Conservation (phyloP, 2,888 invertebrate species). For the Cheilosia soror region DNA sequence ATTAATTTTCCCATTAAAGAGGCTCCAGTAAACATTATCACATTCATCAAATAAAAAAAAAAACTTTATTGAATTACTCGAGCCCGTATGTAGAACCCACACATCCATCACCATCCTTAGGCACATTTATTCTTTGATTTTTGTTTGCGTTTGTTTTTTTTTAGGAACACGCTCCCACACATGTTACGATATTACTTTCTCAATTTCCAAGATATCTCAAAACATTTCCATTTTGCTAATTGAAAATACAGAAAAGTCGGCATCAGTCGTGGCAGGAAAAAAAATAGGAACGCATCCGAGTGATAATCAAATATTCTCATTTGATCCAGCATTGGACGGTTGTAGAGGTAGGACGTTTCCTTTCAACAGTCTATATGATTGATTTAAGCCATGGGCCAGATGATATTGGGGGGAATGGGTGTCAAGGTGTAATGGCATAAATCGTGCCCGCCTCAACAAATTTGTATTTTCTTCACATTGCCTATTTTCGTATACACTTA, state of each 20-base stretch:
- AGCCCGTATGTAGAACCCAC: neutral
- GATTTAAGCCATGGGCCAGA: conserved; percentile 44
- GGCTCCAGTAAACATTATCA: conserved; percentile 26
- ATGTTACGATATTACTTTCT: conserved; percentile 37
- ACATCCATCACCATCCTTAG: conserved; percentile 30
- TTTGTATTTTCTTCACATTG: neutral
- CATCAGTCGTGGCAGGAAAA: conserved; percentile 7
- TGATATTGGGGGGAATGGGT: conserved; percentile 3
- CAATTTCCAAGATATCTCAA: conserved; percentile 36
- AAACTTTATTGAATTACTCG: conserved; percentile 45
- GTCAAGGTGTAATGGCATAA: conserved; percentile 30
- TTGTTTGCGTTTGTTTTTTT: neutral
- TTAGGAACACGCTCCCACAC: conserved; percentile 22
- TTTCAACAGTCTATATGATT: conserved; percentile 37
- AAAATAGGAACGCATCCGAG: neutral
- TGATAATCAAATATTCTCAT: conserved; percentile 30
- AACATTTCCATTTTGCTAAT: conserved; percentile 58
- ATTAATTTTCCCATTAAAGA: conserved; percentile 41
- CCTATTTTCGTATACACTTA: neutral
- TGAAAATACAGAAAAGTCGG: conserved; percentile 39
- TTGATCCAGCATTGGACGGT: neutral
- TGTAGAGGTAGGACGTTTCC: neutral
- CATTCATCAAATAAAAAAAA: conserved; percentile 24
- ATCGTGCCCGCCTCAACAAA: conserved; percentile 40
- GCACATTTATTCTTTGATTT: conserved; percentile 10